phyloP scores from a whole-genome alignment of 1,140 invertebrate genomes.

The Dendrolimus kikuchii region DNA sequence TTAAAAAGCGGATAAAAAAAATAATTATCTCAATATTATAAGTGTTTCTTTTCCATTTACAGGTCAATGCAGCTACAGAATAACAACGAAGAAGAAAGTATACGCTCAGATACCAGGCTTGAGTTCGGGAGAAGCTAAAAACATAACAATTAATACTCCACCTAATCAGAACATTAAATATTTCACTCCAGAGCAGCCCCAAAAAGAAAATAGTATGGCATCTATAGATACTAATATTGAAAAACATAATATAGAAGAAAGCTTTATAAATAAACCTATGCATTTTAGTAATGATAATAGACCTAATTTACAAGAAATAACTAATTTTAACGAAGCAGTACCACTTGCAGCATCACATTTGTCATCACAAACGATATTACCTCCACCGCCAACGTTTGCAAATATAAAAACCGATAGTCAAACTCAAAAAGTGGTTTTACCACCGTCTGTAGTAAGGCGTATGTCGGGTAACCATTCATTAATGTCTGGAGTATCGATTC shows the following conservation, averaged over 20 bases:
- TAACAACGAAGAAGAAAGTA: constrained; percentile 69
- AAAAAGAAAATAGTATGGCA: too few relatives aligned
- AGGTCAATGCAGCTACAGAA: constrained; percentile 65
- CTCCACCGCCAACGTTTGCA: constrained; percentile 63
- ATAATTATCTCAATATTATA: neutral
- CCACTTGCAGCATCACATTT: constrained; percentile 7
- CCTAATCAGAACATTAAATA: constrained; percentile 7
- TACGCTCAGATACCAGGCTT: constrained; percentile 75
- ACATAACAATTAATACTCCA: constrained; percentile 6
- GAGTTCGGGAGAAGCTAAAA: constrained; percentile 22
- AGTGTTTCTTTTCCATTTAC: constrained; percentile 37
- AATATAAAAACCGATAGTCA: constrained; percentile 28
- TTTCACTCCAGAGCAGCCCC: neutral
- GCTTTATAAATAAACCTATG: neutral
- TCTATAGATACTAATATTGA: neutral
- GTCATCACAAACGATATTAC: constrained; percentile 28
- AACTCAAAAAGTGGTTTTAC: constrained; percentile 39
- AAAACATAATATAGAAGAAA: neutral
- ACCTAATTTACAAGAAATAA: neutral
- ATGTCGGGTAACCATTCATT: constrained; percentile 44
- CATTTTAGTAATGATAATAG: neutral
- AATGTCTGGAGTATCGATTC: constrained; percentile 21
- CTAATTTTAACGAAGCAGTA: constrained; percentile 1
- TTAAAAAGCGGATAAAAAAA: neutral
- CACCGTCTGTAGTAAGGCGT: constrained; percentile 55